Conservation (phyloP, 2,888 invertebrate genomes). For the Aethes cnicana region DNA sequence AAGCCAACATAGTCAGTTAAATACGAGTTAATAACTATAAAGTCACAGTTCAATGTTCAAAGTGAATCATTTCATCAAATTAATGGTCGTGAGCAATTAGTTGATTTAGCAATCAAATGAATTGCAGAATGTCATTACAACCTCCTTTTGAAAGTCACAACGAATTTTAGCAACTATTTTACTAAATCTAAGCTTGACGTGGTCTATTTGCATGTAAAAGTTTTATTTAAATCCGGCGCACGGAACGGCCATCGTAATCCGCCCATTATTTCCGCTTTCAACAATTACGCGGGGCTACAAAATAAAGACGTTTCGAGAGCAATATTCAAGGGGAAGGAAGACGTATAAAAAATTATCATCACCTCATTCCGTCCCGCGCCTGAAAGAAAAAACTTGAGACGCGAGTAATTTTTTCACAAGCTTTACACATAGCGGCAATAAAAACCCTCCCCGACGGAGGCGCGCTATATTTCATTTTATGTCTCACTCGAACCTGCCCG, state of each 20-base stretch:
- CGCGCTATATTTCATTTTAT: conserved; percentile 70
- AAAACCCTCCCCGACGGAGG: conserved; percentile 63
- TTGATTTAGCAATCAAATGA: conserved; percentile 13
- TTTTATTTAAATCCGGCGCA: conserved; percentile 35
- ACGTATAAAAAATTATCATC: conserved; percentile 64
- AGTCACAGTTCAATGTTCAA: neutral
- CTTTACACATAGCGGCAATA: conserved; percentile 75
- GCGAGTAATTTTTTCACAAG: conserved; percentile 75
- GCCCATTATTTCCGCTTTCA: conserved; percentile 48
- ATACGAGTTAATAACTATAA: neutral
- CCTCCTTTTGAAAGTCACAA: neutral
- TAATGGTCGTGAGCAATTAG: conserved; percentile 12
- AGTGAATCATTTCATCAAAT: conserved; percentile 1
- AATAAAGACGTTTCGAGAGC: conserved; percentile 59
- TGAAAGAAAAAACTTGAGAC: conserved; percentile 62
- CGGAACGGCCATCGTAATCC: conserved; percentile 40
- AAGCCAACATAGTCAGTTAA: too few species aligned
- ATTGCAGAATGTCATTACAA: conserved; percentile 17
- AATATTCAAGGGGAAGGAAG: conserved; percentile 54
- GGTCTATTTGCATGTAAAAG: conserved; percentile 20
- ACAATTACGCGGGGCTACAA: conserved; percentile 53
- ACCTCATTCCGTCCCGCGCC: conserved; percentile 48
- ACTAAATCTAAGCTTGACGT: conserved; percentile 3
- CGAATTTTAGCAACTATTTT: neutral
- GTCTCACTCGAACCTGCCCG: conserved; percentile 55